Evolutionary conservation across 2,888 invertebrate species (phyloP).

Genomic region (Xylota sylvarum): DNA sequence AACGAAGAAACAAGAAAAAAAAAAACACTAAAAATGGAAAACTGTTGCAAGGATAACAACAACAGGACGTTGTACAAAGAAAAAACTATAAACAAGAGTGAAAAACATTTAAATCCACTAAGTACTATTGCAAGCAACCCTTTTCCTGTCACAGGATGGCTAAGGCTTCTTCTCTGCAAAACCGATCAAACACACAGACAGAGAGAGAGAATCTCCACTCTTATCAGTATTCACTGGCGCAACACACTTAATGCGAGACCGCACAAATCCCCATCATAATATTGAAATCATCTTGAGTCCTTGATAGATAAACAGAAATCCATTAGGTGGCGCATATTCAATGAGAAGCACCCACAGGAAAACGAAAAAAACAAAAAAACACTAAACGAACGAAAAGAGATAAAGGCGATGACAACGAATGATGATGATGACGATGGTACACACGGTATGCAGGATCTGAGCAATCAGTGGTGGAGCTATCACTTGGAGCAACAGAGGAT

Average conservation of each 20-base stretch:
- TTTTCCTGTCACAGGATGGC: constrained; percentile 9
- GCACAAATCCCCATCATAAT: constrained; percentile 78
- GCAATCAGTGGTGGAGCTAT: constrained; percentile 40
- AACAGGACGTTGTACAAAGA: background rate
- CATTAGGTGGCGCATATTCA: constrained; percentile 78
- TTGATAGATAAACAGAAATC: constrained; percentile 79
- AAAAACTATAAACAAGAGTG: constrained; percentile 44
- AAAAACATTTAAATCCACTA: constrained; percentile 60
- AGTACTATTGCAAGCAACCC: constrained; percentile 16
- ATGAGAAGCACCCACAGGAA: constrained; percentile 61
- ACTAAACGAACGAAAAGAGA: constrained; percentile 44
- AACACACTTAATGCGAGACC: constrained; percentile 69
- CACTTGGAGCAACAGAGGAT: constrained; percentile 64
- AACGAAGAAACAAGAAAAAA: too few relatives aligned
- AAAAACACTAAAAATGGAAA: constrained; percentile 20
- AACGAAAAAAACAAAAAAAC: constrained; percentile 18
- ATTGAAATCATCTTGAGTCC: constrained; percentile 78
- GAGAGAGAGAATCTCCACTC: constrained; percentile 22
- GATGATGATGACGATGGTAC: background rate
- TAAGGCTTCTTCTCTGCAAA: background rate
- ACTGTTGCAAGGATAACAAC: constrained; percentile 42
- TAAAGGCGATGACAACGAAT: constrained; percentile 29
- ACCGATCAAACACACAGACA: constrained; percentile 37
- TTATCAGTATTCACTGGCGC: constrained; percentile 74
- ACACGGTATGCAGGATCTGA: constrained; percentile 24